Evolutionary conservation across 2,113 vertebrate species (phyloP), one percentile per base, ranked within the genome.

Genomic region (Siniperca knerii): DNA sequence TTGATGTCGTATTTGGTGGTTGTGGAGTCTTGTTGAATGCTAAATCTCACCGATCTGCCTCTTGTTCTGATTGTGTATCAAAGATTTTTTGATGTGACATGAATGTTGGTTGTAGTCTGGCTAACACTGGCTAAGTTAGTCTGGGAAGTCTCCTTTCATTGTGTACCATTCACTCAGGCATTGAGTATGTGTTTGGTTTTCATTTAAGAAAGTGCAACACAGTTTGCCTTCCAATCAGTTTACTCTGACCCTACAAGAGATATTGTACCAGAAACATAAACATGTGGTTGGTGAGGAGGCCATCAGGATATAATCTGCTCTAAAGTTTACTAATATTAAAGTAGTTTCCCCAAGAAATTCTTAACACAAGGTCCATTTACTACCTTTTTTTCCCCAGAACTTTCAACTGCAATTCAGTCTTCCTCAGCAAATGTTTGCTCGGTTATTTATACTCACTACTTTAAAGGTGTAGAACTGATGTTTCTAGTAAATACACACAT

Each of bases 11-110:
- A 44, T 94, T 93, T 94, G 87, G 72, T 94, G 88, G 61, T 87
- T 89, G 91, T 94, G 91, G 79, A 82, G 92, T 94, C 88, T 93
- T 91, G 94, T 82, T 88, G 94, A 85, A 91, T 94, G 95, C 92
- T 90, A 90, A 90, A 80, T 94, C 89, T 88, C 68, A 46, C 37
- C 65, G 79, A 87, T 84, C 85, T 87, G 80, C 88, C 85, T 92
- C 79, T 92, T 87, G 81, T 84, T 89, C 50, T 91, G 86, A 87
- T 89, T 90, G 87, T 90, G 13, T 37, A 37, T 75, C 15, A 12
- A 80, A 52, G 75, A 69, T 20, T 74, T 86, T 81, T 88, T 77
- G 1, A 74, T 88, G 62, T 87, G 64, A 76, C 60, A 72, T 90
- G 65, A 85, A 75, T 89, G 76, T 84, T 80, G 57, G 46, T 50